A percentile compares a stretch with the other conserved stretches of the same genome.
These are phyloP conservation scores for Acrocyrtus sp. DNA, from an alignment of 2,888 invertebrate species.

Conservation along the genomic window DNA sequence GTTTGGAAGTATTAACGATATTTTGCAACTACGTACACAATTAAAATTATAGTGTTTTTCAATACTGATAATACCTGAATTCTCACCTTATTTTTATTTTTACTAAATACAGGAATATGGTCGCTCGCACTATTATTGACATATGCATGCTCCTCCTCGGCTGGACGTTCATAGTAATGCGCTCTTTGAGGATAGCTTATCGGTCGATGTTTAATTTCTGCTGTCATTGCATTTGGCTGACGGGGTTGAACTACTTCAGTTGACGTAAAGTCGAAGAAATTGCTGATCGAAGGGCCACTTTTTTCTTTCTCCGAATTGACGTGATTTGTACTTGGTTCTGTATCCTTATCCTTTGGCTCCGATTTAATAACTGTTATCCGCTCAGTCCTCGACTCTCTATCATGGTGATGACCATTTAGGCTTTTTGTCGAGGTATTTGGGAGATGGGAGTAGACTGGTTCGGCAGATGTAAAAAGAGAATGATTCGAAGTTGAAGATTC, in stretches of 20 bases:
- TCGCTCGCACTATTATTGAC: neutral
- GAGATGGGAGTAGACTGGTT: no score
- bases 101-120: no score
- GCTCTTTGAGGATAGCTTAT: conserved; percentile 43
- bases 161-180: conserved; percentile 50
- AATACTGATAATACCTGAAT: no score
- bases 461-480: no score
- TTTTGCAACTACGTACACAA: neutral
- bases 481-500: no score
- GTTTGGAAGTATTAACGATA: neutral
- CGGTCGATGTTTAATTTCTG: conserved; percentile 9
- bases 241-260: neutral
- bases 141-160: conserved; percentile 44
- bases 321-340: neutral
- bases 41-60: neutral
- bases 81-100: no score
- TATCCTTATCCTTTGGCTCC: neutral
- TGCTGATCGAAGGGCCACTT: conserved; percentile 1
- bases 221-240: conserved; percentile 16
- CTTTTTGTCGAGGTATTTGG: no score
- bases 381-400: no score
- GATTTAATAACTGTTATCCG: no score
- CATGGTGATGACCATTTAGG: no score
- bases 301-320: no score
- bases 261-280: conserved; percentile 35